Conservation (phyloP, 2,888 invertebrate genomes). For the Mythimna ferrago region DNA sequence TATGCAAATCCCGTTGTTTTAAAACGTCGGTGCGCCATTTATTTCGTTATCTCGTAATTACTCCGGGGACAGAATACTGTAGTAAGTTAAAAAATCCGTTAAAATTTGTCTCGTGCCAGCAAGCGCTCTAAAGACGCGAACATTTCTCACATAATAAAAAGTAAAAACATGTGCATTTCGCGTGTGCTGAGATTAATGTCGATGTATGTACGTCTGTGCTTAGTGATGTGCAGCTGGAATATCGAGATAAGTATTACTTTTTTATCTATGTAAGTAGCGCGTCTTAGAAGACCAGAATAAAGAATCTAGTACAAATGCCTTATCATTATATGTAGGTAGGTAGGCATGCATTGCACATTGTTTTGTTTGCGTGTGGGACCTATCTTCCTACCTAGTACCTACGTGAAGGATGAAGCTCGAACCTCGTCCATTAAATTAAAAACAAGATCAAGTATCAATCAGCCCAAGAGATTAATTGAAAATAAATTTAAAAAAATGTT, state of each 20-base stretch:
- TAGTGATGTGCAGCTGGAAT: constrained; percentile 37
- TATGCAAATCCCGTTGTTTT: constrained; percentile 52
- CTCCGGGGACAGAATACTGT: constrained; percentile 41
- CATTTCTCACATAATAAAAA: constrained; percentile 47
- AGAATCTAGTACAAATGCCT: no score
- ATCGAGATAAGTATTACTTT: constrained; percentile 8
- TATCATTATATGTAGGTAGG: no score
- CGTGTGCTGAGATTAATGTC: constrained; percentile 58
- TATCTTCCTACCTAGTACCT: background rate
- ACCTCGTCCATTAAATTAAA: background rate
- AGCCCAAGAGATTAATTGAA: background rate
- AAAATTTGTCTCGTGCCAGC: constrained; percentile 57
- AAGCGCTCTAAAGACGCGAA: constrained; percentile 49
- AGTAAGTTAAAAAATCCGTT: constrained; percentile 47
- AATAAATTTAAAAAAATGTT: background rate
- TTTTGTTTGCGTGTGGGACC: background rate
- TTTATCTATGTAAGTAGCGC: background rate
- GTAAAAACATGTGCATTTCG: constrained; percentile 55
- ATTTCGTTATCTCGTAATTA: constrained; percentile 51
- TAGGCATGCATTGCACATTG: no score
- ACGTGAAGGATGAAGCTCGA: background rate
- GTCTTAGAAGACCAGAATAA: no score
- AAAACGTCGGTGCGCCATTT: constrained; percentile 44
- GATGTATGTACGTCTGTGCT: constrained; percentile 33
- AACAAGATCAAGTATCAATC: background rate